phyloP scores from a whole-genome alignment of 2,888 invertebrate species.

The Agrilus mali region DNA sequence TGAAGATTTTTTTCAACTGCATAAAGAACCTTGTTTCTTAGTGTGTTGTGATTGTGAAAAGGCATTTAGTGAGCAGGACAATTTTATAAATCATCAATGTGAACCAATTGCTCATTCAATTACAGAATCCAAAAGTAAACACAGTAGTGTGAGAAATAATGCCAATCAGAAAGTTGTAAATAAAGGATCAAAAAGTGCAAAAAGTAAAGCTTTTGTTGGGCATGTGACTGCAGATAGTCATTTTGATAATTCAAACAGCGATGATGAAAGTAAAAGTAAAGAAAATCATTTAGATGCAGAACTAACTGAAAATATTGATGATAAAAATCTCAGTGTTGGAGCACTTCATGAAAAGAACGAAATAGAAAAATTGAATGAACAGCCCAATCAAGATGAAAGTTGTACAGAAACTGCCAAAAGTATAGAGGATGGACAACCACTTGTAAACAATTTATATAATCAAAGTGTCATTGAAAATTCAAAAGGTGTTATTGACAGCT shows the following conservation, averaged over 20 bases:
- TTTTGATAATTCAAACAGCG: conserved; percentile 1
- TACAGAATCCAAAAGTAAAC: conserved; percentile 3
- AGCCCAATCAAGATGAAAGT: not conserved
- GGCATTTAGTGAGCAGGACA: conserved; percentile 62
- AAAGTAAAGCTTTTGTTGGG: conserved; percentile 13
- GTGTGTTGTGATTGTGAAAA: conserved; percentile 74
- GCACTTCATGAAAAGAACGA: not conserved
- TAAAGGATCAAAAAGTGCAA: conserved; percentile 6
- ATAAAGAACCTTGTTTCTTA: conserved; percentile 57
- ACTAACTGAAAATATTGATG: conserved; percentile 5
- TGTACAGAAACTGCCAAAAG: too few species aligned
- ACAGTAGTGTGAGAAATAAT: conserved; percentile 5
- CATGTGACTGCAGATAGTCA: conserved; percentile 25
- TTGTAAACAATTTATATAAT: too few species aligned
- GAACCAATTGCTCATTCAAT: conserved; percentile 7
- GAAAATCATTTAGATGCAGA: conserved; percentile 1
- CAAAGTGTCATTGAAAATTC: not conserved
- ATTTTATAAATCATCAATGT: conserved; percentile 65
- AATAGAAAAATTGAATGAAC: not conserved
- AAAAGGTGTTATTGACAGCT: too few species aligned
- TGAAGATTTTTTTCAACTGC: conserved; percentile 51
- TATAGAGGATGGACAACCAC: too few species aligned
- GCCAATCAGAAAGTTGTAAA: conserved; percentile 5
- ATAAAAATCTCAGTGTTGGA: conserved; percentile 3
- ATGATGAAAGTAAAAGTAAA: conserved; percentile 8